A percentile compares a stretch with the other conserved stretches of the same genome.
These are phyloP conservation scores for Pantherophis guttatus DNA, from an alignment of 2,113 vertebrate species.

Conservation along the genomic window DNA sequence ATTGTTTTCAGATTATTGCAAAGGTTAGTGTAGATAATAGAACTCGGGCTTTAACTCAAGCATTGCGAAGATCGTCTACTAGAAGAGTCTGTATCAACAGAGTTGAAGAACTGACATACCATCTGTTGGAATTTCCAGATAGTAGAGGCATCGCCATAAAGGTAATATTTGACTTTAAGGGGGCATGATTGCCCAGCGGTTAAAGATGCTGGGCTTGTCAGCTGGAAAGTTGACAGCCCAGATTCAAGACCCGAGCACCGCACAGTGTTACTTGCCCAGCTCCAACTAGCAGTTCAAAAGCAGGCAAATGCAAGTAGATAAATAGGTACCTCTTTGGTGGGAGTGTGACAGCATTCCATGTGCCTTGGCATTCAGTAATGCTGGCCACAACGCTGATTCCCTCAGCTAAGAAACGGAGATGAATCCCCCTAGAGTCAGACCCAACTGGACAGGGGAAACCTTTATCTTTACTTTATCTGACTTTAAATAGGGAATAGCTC, in stretches of 20 bases:
- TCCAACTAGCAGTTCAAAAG: not conserved
- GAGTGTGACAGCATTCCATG: not conserved
- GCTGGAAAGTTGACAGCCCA: not conserved
- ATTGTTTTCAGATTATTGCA: conserved; percentile 85
- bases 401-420: not conserved
- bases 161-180: conserved; percentile 64
- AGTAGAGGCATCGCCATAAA: conserved; percentile 89
- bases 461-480: not conserved
- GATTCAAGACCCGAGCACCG: not conserved
- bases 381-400: not conserved
- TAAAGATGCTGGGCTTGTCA: not conserved
- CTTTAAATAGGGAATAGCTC: not conserved
- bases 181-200: not conserved
- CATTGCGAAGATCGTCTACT: conserved; percentile 84
- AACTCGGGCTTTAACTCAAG: conserved; percentile 89
- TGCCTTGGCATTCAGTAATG: not conserved
- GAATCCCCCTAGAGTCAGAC: not conserved
- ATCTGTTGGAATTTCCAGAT: conserved; percentile 94
- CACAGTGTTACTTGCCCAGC: not conserved
- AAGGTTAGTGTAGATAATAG: conserved; percentile 94
- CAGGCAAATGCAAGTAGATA: not conserved
- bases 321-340: not conserved
- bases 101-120: conserved; percentile 92
- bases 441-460: not conserved
- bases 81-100: conserved; percentile 86